A percentile compares a stretch with the other conserved stretches of the same genome.
phyloP scores from a whole-genome alignment of 92 coral and sea anemone species.

The Palythoa caribaeorum region DNA sequence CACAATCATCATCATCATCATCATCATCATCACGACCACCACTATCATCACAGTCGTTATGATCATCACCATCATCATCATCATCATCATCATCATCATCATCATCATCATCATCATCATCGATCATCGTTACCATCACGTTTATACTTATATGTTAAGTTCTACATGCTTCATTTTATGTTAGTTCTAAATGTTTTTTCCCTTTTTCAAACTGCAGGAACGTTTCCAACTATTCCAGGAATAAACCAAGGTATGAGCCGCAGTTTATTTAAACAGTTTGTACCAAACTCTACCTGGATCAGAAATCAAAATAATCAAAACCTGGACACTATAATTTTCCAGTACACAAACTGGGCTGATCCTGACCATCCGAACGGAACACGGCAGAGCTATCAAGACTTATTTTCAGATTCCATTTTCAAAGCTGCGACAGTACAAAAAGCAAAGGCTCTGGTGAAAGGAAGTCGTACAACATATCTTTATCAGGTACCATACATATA shows the following conservation, averaged over 20 bases:
- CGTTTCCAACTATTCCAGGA: conserved; percentile 3
- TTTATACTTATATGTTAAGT: background rate
- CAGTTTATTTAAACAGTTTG: background rate
- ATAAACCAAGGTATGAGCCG: conserved; percentile 4
- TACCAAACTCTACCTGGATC: conserved; percentile 23
- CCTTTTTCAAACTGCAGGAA: background rate
- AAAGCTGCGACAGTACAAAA: conserved; percentile 16
- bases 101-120: too few species aligned
- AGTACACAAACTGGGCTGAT: conserved; percentile 23
- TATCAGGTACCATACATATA: conserved; percentile 13
- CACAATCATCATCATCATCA: too few species aligned
- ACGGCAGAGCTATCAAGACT: conserved; percentile 14
- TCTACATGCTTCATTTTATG: background rate
- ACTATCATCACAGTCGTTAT: too few species aligned
- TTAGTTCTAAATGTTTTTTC: background rate
- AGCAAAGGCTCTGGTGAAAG: background rate
- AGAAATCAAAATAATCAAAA: conserved; percentile 15
- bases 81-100: too few species aligned
- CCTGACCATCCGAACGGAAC: conserved; percentile 7
- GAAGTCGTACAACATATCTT: background rate
- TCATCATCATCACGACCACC: too few species aligned
- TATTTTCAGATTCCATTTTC: conserved; percentile 1
- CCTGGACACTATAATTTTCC: conserved; percentile 8
- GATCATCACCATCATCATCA: too few species aligned
- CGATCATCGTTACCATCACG: too few species aligned